Percentiles rank a stretch among this genome's conserved stretches.
Conservation (phyloP, 1,140 invertebrate genomes). For the Heliconius melpomene region DNA sequence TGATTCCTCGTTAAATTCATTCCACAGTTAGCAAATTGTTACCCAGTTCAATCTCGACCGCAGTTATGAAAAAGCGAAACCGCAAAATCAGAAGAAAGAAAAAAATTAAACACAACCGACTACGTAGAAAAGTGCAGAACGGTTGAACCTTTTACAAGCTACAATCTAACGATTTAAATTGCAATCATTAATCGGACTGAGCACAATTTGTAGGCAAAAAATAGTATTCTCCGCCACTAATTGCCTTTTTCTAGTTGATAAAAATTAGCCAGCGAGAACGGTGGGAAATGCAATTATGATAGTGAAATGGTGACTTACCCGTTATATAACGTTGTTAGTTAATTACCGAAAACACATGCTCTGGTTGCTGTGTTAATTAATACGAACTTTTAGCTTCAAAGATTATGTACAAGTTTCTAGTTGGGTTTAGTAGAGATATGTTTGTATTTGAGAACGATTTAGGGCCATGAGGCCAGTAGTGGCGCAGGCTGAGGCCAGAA, state of each 20-base stretch:
- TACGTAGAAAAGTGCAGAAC: constrained; percentile 39
- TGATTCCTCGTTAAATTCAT: constrained; percentile 23
- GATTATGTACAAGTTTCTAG: constrained; percentile 11
- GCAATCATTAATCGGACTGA: constrained; percentile 38
- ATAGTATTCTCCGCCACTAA: constrained; percentile 41
- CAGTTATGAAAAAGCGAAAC: constrained; percentile 36
- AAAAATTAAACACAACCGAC: constrained; percentile 38
- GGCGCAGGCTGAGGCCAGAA: no score
- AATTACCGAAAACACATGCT: constrained; percentile 9
- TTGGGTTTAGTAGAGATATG: background rate
- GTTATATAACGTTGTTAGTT: constrained; percentile 1
- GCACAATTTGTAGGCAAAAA: constrained; percentile 36
- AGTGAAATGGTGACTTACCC: constrained; percentile 15
- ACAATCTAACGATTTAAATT: constrained; percentile 46
- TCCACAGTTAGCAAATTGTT: constrained; percentile 37
- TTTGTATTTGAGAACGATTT: background rate
- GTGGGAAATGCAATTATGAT: constrained; percentile 42
- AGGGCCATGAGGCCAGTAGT: background rate
- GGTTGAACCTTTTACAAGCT: constrained; percentile 42
- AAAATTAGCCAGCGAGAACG: constrained; percentile 41
- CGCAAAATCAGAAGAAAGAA: constrained; percentile 35
- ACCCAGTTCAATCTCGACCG: constrained; percentile 27
- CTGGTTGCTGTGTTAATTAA: constrained; percentile 6
- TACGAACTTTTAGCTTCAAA: constrained; percentile 4
- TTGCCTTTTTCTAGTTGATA: constrained; percentile 44